phyloP scores from a whole-genome alignment of 2,113 vertebrate genomes.

The Puntigrus tetrazona region DNA sequence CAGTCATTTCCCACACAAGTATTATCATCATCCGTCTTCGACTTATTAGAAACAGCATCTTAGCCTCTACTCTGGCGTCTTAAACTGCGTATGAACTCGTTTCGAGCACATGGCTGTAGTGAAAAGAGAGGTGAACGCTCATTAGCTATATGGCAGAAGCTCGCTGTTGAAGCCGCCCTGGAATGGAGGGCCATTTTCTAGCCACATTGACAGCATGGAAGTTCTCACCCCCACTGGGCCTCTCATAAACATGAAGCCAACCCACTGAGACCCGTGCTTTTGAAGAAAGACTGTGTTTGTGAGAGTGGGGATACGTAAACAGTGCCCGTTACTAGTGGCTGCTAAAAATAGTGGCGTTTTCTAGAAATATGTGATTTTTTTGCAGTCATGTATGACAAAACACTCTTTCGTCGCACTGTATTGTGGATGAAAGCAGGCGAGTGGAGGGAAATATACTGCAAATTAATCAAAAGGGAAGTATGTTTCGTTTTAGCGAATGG shows the following conservation, averaged over 20 bases:
- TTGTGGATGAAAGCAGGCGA: neutral
- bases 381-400: neutral
- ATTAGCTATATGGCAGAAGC: slow-evolving; percentile 8
- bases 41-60: neutral
- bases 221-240: slow-evolving; percentile 33
- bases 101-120: neutral
- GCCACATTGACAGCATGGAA: slow-evolving; percentile 6
- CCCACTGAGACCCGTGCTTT: slow-evolving; percentile 19
- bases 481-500: neutral
- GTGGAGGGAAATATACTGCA: neutral
- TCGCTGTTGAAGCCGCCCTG: neutral
- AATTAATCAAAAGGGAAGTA: neutral
- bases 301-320: neutral
- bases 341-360: neutral
- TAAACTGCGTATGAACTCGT: slow-evolving; percentile 5
- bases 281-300: slow-evolving; percentile 10
- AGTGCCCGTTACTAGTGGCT: neutral
- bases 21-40: neutral
- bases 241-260: slow-evolving; percentile 28
- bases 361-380: neutral
- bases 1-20: neutral
- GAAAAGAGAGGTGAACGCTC: neutral
- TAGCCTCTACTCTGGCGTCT: neutral
- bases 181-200: slow-evolving; percentile 19
- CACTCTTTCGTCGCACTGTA: neutral